phyloP scores from a whole-genome alignment of 2,797 vertebrate genomes.

The Eulemur rubriventer region DNA sequence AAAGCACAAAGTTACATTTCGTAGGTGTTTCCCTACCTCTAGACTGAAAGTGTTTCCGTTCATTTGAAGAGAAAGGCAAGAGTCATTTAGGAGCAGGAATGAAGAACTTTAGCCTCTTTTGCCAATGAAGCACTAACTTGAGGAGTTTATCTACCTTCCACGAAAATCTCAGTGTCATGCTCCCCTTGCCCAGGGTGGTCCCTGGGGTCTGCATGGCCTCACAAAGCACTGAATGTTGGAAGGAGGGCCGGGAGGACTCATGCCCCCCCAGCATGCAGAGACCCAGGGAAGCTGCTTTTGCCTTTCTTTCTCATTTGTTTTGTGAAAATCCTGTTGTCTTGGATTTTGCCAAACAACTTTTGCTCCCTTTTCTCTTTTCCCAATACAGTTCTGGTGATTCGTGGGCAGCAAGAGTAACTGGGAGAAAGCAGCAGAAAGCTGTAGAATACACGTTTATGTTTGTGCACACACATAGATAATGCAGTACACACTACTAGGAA shows the following conservation, averaged over 20 bases:
- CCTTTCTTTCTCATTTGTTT: neutral
- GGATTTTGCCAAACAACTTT: neutral
- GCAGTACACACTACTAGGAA: neutral
- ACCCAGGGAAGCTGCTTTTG: neutral
- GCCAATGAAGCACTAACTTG: neutral
- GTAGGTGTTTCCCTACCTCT: neutral
- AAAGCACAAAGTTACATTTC: neutral
- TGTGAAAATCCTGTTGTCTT: neutral
- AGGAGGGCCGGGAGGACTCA: accelerated
- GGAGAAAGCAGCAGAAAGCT: neutral
- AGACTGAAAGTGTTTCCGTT: neutral
- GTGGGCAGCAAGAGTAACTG: neutral
- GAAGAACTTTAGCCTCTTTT: neutral
- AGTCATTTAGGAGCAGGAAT: neutral
- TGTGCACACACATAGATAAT: accelerated
- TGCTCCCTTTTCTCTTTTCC: no score
- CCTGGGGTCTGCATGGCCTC: neutral
- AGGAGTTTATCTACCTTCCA: neutral
- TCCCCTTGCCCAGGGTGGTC: neutral
- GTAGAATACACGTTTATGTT: neutral
- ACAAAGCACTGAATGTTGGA: accelerated
- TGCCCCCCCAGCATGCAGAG: neutral
- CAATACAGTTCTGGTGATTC: accelerated
- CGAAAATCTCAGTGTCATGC: neutral
- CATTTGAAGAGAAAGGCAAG: neutral